Percentiles rank a stretch among this genome's conserved stretches.
Conservation (phyloP, 2,113 vertebrate genomes). For the Oreocharis arfaki region DNA sequence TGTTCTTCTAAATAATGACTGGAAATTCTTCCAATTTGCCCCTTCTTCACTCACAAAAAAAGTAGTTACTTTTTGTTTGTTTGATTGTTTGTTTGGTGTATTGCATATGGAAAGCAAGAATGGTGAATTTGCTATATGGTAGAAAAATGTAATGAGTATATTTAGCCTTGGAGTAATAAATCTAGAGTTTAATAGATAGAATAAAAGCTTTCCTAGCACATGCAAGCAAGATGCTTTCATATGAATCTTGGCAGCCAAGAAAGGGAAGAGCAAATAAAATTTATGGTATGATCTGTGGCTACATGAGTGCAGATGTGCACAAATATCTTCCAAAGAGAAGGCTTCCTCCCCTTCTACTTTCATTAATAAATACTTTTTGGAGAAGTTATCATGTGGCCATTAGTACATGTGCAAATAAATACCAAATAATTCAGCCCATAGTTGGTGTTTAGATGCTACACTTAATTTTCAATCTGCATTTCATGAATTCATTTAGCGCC, state of each 20-base stretch:
- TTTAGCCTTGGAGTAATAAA: conserved; percentile 16
- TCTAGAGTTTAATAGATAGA: background rate
- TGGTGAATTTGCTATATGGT: background rate
- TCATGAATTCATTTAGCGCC: background rate
- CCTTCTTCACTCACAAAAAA: background rate
- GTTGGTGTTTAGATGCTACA: background rate
- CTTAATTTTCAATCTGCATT: background rate
- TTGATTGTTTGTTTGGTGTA: background rate
- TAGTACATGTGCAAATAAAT: background rate
- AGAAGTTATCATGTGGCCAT: background rate
- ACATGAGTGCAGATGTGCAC: background rate
- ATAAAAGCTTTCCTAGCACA: background rate
- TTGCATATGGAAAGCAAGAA: background rate
- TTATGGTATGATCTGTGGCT: background rate
- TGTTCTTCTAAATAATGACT: background rate
- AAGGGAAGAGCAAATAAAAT: conserved; percentile 24
- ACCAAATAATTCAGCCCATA: background rate
- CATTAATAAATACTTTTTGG: background rate
- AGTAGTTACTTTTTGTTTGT: background rate
- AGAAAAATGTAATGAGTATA: background rate
- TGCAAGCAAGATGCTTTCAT: conserved; percentile 4
- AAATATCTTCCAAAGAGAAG: background rate
- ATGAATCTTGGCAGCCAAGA: background rate
- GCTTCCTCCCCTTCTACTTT: background rate
- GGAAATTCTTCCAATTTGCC: background rate